Conservation (phyloP, 2,113 vertebrate species). For the Cercopithecus mona region DNA sequence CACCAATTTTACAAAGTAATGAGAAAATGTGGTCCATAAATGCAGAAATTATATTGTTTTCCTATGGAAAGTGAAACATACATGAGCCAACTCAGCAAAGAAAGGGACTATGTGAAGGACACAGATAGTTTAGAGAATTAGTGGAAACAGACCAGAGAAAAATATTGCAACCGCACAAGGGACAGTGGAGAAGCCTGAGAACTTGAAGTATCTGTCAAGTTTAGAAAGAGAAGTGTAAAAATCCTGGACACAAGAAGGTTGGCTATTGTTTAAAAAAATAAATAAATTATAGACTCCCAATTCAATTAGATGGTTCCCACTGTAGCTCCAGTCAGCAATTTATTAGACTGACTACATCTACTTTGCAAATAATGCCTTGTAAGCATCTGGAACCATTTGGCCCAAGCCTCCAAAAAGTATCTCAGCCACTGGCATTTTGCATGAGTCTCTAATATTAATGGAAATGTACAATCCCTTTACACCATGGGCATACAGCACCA, state of each 20-base stretch:
- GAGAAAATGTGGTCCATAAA: background rate
- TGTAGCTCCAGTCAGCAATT: conserved; percentile 79
- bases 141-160: conserved; percentile 14
- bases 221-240: background rate
- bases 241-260: background rate
- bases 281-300: background rate
- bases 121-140: conserved; percentile 7
- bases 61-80: conserved; percentile 27
- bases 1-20: background rate
- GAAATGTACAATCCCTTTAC: background rate
- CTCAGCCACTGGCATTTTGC: background rate
- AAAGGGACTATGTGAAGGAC: conserved; percentile 9
- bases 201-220: conserved; percentile 43
- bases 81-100: conserved; percentile 30
- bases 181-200: background rate
- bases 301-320: conserved; percentile 63
- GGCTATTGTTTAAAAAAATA: background rate
- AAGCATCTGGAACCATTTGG: conserved; percentile 64
- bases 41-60: background rate
- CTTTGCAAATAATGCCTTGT: conserved; percentile 68
- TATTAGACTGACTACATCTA: conserved; percentile 67
- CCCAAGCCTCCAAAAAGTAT: background rate
- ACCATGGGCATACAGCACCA: background rate
- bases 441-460: conserved; percentile 33
- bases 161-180: conserved; percentile 21